phyloP scores from a whole-genome alignment of 2,888 invertebrate genomes.

The Rosalia funebris region DNA sequence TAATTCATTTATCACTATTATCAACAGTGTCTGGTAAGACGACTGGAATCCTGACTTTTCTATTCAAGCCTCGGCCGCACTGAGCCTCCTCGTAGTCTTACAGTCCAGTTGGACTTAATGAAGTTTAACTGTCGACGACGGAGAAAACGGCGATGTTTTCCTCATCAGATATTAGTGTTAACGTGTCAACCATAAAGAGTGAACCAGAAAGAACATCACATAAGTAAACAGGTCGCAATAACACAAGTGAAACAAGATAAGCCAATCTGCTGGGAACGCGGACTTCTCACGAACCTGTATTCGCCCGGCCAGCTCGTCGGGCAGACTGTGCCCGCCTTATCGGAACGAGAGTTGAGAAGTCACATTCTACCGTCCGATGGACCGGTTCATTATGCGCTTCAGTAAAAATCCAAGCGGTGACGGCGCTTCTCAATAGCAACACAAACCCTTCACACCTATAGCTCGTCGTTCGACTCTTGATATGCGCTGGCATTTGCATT shows the following conservation, averaged over 20 bases:
- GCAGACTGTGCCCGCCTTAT: conserved; percentile 34
- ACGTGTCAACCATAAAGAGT: conserved; percentile 54
- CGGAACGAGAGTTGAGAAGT: conserved; percentile 11
- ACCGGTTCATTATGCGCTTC: conserved; percentile 52
- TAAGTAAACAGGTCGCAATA: conserved; percentile 56
- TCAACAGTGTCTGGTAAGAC: too few relatives aligned
- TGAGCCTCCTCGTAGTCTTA: conserved; percentile 4
- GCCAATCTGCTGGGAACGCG: conserved; percentile 55
- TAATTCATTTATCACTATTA: too few relatives aligned
- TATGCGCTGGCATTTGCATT: conserved; percentile 47
- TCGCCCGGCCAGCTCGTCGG: conserved; percentile 43
- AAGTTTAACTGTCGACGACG: conserved; percentile 18
- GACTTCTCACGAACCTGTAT: conserved; percentile 55
- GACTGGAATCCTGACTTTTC: too few relatives aligned
- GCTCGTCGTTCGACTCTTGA: conserved; percentile 30
- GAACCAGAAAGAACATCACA: conserved; percentile 52
- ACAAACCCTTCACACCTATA: conserved; percentile 43
- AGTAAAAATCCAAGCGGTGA: conserved; percentile 45
- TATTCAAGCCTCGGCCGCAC: conserved; percentile 8
- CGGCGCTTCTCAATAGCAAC: conserved; percentile 42
- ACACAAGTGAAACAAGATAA: conserved; percentile 57
- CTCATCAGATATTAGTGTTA: conserved; percentile 50
- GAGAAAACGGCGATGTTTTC: conserved; percentile 28
- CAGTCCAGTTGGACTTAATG: conserved; percentile 11
- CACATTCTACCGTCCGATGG: conserved; percentile 41